Base-by-base conservation (phyloP, 2,113 vertebrate species). In the Oryzias woworae region DNA sequence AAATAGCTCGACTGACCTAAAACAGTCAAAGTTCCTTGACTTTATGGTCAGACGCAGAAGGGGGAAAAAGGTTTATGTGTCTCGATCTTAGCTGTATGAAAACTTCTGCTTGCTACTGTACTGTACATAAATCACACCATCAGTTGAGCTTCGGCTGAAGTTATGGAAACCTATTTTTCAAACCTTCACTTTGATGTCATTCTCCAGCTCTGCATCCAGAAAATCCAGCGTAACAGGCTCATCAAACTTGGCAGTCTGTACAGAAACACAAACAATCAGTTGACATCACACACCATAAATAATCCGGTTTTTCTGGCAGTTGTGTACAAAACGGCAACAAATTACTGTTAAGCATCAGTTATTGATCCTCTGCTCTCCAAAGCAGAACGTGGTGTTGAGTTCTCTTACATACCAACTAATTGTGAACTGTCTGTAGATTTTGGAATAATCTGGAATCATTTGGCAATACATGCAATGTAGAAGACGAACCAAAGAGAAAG, bases 171-270 rank as follows among this genome's bases (percentile, higher is more conserved):
- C 17, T 15, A 8, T 49, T 75, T 50, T 64, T 42, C 79, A 71
- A 71, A 92, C 91, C 84, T 88, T 56, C 53, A 86, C 88, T 89
- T 92, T 92, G 36, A 86, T 45, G 10, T 88, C 84, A 14, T 87
- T 83, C 71, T 92, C 90, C 13, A 92, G 67, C 75, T 92, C 91
- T 6, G 90, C 91, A 62, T 92, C 91, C 50, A 92, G 77, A 68
- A 92, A 91, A 81, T 92, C 91, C 73, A 92, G 75, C 1, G 91
- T 91, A 12, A 91, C 88, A n/a, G 91, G 88, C 71, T 91, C 91
- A 49, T 88, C 52, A 69, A 90, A 91, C 66, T 83, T 85, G 50
- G 72, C 82, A 15, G 85, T 90, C 91, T 92, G 18, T 5, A 26
- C 0, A 22, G 52, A 68, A 69, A 75, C 5, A 43, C 2, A 69